Evolutionary conservation across 1,140 invertebrate genomes (phyloP).

Genomic region (Drosophila rufa): DNA sequence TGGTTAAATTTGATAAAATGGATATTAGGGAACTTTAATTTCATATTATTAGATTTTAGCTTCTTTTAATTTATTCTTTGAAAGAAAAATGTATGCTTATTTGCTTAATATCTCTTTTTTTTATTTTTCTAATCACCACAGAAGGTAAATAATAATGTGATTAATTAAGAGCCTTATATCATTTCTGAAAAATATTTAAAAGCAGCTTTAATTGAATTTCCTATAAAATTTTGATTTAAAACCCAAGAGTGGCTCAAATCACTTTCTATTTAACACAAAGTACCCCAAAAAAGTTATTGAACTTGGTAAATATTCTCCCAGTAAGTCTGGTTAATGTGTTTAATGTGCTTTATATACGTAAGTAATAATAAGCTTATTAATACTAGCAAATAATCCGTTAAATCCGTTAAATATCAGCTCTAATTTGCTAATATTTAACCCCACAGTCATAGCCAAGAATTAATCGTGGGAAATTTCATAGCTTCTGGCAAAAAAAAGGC

Average conservation of each 20-base stretch:
- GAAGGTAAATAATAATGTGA: neutral
- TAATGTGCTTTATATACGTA: neutral
- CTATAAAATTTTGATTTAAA: neutral
- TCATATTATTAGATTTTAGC: too few relatives aligned
- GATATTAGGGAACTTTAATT: neutral
- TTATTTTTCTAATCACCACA: too few relatives aligned
- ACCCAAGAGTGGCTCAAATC: neutral
- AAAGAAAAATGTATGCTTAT: neutral
- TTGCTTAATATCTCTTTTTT: too few relatives aligned
- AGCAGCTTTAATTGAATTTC: neutral
- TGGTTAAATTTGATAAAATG: too few relatives aligned
- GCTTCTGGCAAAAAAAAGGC: neutral
- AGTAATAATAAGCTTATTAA: neutral
- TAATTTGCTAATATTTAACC: neutral
- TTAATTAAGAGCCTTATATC: neutral
- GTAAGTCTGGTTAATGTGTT: neutral
- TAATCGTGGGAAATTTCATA: neutral
- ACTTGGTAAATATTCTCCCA: neutral
- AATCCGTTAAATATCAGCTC: neutral
- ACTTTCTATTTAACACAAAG: neutral
- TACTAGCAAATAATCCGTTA: neutral
- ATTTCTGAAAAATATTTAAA: neutral
- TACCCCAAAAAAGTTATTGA: neutral
- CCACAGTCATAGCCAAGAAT: neutral
- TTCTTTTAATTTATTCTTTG: neutral